Evolutionary conservation across 1,140 invertebrate genomes (phyloP).

Genomic region (Brachionus manjavacas): DNA sequence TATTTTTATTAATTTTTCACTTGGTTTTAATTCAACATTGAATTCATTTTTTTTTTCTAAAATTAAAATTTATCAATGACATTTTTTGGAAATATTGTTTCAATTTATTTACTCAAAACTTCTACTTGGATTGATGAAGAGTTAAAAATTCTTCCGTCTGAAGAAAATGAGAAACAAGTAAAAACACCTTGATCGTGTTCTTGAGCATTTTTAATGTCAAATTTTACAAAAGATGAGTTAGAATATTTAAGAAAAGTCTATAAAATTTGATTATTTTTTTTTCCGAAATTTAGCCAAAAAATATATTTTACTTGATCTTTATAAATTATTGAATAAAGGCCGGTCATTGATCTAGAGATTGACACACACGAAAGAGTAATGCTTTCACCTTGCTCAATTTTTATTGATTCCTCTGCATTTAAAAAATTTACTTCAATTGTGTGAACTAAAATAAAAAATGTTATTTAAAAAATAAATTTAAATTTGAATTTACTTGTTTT

Average conservation of each 20-base stretch:
- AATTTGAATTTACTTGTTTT: not conserved
- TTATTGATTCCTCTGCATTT: not conserved
- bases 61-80: not conserved
- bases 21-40: not conserved
- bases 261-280: not conserved
- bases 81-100: too few relatives aligned
- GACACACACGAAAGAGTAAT: not conserved
- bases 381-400: not conserved
- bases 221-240: not conserved
- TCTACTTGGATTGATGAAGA: not conserved
- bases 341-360: not conserved
- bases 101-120: not conserved
- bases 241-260: not conserved
- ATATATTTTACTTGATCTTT: not conserved
- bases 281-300: not conserved
- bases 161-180: not conserved
- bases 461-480: not conserved
- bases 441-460: not conserved
- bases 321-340: not conserved
- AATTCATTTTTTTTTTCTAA: not conserved
- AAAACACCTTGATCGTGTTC: not conserved
- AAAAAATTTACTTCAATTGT: not conserved
- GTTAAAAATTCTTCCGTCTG: not conserved
- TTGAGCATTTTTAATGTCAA: not conserved
- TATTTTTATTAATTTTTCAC: not conserved